Evolutionary conservation across 2,113 vertebrate genomes (phyloP).

Genomic region (Diglossa brunneiventris): DNA sequence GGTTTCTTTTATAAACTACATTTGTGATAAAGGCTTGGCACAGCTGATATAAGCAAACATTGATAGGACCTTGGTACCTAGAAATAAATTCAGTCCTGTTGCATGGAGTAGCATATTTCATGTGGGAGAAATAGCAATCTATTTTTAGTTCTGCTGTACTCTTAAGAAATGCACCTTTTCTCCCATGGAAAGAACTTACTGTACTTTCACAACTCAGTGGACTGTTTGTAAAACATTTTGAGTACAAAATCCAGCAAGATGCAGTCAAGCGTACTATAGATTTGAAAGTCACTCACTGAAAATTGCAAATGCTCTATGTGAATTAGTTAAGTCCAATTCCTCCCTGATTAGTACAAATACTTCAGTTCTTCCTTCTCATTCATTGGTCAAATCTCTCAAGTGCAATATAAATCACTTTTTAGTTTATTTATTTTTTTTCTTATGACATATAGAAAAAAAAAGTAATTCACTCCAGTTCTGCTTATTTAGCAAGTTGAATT

Average conservation of each 20-base stretch:
- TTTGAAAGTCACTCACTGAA: background rate
- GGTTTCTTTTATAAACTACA: background rate
- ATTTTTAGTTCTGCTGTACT: conserved; percentile 8
- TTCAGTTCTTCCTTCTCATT: background rate
- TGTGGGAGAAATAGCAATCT: background rate
- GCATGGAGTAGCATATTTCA: background rate
- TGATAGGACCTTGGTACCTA: background rate
- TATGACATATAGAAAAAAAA: background rate
- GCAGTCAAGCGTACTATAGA: background rate
- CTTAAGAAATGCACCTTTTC: conserved; percentile 5
- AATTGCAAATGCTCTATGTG: background rate
- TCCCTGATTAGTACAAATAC: background rate
- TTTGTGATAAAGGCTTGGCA: background rate
- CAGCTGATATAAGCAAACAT: background rate
- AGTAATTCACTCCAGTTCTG: background rate
- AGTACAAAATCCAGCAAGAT: conserved; percentile 11
- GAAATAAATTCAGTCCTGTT: background rate
- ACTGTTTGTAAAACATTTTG: conserved; percentile 37
- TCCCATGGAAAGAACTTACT: background rate
- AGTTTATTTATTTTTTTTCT: background rate
- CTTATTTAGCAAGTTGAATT: background rate
- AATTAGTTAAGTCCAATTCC: background rate
- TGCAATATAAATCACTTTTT: background rate
- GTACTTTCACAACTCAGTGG: conserved; percentile 21
- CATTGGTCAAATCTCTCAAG: background rate